These are phyloP conservation scores for Hiodon tergisus DNA, from an alignment of 2,113 vertebrate genomes.

Conservation along the genomic window DNA sequence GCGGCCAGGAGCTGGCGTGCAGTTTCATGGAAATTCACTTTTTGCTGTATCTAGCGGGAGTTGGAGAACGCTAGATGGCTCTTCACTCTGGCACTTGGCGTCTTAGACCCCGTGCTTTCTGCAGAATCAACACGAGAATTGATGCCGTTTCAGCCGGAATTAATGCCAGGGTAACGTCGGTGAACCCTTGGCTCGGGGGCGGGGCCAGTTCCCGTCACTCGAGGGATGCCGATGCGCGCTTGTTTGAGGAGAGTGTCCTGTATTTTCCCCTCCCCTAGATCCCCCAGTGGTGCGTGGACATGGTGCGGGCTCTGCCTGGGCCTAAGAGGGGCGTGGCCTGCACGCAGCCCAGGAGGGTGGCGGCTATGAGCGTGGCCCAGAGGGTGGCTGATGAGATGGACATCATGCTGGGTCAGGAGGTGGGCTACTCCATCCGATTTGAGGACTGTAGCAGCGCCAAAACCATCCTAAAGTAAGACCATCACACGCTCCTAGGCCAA, in stretches of 20 bases:
- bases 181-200: too few relatives aligned
- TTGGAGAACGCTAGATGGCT: too few relatives aligned
- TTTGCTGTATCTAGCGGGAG: too few relatives aligned
- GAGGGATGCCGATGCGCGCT: background rate
- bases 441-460: constrained; percentile 97
- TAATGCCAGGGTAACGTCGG: too few relatives aligned
- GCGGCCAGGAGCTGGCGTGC: too few relatives aligned
- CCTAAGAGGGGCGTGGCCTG: constrained; percentile 88
- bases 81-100: too few relatives aligned
- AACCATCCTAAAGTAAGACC: constrained; percentile 88
- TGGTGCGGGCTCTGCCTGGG: constrained; percentile 77
- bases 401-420: constrained; percentile 92
- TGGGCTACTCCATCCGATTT: constrained; percentile 93
- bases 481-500: background rate
- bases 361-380: constrained; percentile 94
- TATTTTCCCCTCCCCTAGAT: constrained; percentile 61
- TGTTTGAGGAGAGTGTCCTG: background rate
- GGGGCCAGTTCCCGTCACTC: too few relatives aligned
- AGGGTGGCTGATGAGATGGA: constrained; percentile 97
- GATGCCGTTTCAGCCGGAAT: too few relatives aligned
- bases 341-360: constrained; percentile 89
- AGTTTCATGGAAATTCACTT: too few relatives aligned
- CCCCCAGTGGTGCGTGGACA: constrained; percentile 95
- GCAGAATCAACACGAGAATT: too few relatives aligned
- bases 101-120: too few relatives aligned